These are phyloP conservation scores for Xylocopa sonorina DNA, from an alignment of 1,140 invertebrate genomes.

Conservation along the genomic window DNA sequence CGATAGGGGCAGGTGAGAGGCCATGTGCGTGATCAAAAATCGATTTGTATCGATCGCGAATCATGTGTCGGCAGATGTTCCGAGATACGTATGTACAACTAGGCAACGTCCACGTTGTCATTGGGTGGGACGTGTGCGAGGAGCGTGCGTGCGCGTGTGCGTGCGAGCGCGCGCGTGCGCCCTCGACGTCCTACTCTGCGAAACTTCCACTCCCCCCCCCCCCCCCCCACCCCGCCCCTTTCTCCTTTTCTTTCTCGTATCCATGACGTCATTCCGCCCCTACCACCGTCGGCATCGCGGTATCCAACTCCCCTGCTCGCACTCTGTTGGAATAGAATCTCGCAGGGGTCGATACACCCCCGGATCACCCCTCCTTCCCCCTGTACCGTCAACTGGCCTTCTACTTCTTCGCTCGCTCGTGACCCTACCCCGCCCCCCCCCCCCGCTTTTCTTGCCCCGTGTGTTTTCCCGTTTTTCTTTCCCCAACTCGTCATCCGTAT, in stretches of 20 bases:
- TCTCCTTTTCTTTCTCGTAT: conserved; percentile 60
- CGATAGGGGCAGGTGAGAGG: background rate
- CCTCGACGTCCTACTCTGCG: conserved; percentile 55
- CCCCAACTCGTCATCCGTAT: too few species aligned
- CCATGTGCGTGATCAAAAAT: conserved; percentile 13
- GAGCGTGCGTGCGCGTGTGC: too few species aligned
- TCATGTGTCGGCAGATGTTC: conserved; percentile 16
- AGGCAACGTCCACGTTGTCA: too few species aligned
- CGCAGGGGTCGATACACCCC: conserved; percentile 76
- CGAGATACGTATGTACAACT: too few species aligned
- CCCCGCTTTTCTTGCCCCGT: background rate
- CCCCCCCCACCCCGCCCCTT: conserved; percentile 13
- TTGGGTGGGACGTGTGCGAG: too few species aligned
- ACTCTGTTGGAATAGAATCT: conserved; percentile 71
- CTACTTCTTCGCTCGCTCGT: background rate
- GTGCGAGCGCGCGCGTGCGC: too few species aligned
- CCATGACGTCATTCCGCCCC: conserved; percentile 65
- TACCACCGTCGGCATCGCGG: conserved; percentile 33
- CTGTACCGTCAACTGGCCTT: background rate
- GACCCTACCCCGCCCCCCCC: background rate
- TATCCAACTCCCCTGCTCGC: background rate
- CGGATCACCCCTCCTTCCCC: background rate
- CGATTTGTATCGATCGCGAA: conserved; percentile 48
- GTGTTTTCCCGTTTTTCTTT: conserved; percentile 26
- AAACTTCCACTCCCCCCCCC: conserved; percentile 57